These are phyloP conservation scores for Dinoponera quadriceps DNA, from an alignment of 1,140 invertebrate genomes.

Conservation along the genomic window DNA sequence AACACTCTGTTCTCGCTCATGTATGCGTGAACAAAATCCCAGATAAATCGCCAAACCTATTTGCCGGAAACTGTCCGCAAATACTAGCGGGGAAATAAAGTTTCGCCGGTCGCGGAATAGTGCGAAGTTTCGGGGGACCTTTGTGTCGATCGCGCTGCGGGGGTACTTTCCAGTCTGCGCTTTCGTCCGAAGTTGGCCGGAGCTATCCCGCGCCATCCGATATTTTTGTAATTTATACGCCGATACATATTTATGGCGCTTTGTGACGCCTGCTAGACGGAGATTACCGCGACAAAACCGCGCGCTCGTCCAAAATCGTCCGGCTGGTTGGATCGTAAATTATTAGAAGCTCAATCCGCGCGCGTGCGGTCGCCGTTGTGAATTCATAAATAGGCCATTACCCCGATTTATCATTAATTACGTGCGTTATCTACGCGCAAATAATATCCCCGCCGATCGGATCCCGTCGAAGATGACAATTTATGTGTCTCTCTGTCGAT, in stretches of 20 bases:
- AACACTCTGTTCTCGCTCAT: constrained; percentile 31
- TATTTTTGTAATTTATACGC: constrained; percentile 25
- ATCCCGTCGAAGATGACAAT: constrained; percentile 43
- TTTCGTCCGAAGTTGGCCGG: constrained; percentile 21
- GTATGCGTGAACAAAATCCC: constrained; percentile 54
- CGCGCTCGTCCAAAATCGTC: not conserved
- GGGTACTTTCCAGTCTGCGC: constrained; percentile 44
- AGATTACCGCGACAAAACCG: not conserved
- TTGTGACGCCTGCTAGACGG: not conserved
- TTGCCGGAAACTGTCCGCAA: constrained; percentile 67
- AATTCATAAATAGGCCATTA: constrained; percentile 11
- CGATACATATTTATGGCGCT: constrained; percentile 35
- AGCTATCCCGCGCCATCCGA: not conserved
- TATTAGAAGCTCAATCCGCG: constrained; percentile 30
- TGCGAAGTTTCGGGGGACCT: constrained; percentile 47
- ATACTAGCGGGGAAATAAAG: constrained; percentile 63
- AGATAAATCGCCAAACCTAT: constrained; percentile 60
- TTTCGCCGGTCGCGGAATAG: constrained; percentile 46
- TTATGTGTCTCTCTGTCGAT: constrained; percentile 41
- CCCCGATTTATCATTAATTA: constrained; percentile 42
- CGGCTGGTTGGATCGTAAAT: not conserved
- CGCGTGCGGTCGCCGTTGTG: constrained; percentile 19
- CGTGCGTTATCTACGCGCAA: constrained; percentile 2
- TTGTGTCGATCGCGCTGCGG: constrained; percentile 40
- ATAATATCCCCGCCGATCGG: constrained; percentile 28